Percentiles rank a stretch among this genome's conserved stretches.
Evolutionary conservation across 1,140 invertebrate species (phyloP).

Genomic region (Brachionus rotundiformis): DNA sequence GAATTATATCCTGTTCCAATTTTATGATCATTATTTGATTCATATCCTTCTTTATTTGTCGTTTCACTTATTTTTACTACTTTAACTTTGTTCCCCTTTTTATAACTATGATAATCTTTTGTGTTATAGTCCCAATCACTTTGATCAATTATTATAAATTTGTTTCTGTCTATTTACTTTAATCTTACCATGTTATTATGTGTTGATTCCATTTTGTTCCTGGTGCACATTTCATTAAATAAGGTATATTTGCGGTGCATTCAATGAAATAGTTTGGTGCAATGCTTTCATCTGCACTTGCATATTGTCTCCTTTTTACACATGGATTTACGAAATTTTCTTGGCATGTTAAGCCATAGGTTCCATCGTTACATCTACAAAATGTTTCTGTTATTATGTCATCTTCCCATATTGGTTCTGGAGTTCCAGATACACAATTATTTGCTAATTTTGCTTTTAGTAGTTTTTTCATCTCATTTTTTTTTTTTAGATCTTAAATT

Average conservation of each 20-base stretch:
- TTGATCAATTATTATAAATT: background rate
- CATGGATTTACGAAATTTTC: conserved; percentile 41
- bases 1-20: background rate
- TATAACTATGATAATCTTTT: background rate
- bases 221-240: conserved; percentile 49
- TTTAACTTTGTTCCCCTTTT: background rate
- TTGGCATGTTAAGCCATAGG: conserved; percentile 9
- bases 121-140: conserved; percentile 17
- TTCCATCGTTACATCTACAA: conserved; percentile 39
- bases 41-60: background rate
- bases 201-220: conserved; percentile 49
- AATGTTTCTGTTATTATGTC: conserved; percentile 34
- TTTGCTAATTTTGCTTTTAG: conserved; percentile 22
- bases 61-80: no score
- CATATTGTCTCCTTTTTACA: background rate
- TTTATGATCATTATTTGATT: background rate
- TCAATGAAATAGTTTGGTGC: conserved; percentile 46
- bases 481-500: background rate
- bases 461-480: conserved; percentile 1
- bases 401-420: conserved; percentile 49
- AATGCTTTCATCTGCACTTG: background rate
- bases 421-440: conserved; percentile 4
- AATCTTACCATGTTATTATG: conserved; percentile 27
- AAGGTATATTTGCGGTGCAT: conserved; percentile 11
- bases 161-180: no score